Base-by-base conservation (phyloP, 2,797 vertebrate species). In the Hippocampus kuda region DNA sequence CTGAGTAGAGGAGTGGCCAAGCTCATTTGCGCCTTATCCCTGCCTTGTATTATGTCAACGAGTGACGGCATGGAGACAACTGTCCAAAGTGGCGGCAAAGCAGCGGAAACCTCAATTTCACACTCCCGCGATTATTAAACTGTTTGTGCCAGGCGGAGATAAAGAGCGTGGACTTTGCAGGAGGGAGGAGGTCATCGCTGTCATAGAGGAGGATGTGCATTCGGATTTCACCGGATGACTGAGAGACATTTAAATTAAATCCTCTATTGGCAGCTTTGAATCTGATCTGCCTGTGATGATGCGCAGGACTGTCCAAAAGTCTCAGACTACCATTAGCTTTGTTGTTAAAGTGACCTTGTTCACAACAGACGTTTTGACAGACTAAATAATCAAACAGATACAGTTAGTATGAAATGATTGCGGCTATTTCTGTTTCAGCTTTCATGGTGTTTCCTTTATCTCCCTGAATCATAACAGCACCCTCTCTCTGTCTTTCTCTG, bases 1-100 rank as follows among this genome's bases (percentile, higher is more conserved):
- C 75, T 81, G 83, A 48, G 54, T 57, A 26, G 79, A 80, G 88
- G 85, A 79, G 84, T 84, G 82, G 83, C 77, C 77, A 79, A 81
- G 65, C 81, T 84, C 73, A 77, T 85, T 79, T 76, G 72, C 81
- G 83, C 75, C 75, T 85, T 77, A 79, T 81, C 80, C 76, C 71
- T 60, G 69, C 79, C 79, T 77, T 77, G 42, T 65, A 81, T 82
- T 84, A 78, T 80, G 67, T 75, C 74, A 66, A 34, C 84, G 83
- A 87, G 71, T 83, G 85, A 84, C 80, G 77, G 78, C 70, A 20
- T 73, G 66, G 67, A 75, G 71, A 75, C 76, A 62, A 75, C 72
- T 74, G 76, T 79, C 70, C 20, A 69, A 27, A 84, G 78, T 75
- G 75, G 70, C 41, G 77, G 81, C 68, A 69, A 83, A 84, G 13